Conservation (phyloP, 1,140 invertebrate species). For the Apis florea region DNA sequence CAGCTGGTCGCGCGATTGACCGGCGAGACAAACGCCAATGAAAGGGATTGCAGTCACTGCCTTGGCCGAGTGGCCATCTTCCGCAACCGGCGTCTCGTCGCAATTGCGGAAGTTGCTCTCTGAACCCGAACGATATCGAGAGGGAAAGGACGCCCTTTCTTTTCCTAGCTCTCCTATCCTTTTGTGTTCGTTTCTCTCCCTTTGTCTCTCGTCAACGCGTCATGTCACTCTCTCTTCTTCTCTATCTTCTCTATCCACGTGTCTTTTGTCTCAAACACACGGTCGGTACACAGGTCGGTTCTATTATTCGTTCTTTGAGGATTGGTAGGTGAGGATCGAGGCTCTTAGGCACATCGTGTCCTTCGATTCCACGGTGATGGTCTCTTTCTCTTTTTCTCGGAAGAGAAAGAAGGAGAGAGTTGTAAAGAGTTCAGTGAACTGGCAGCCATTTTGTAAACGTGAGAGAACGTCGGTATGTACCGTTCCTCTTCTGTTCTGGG, state of each 20-base stretch:
- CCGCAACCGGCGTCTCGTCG: slow-evolving; percentile 35
- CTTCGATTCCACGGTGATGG: slow-evolving; percentile 36
- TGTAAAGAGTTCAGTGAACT: slow-evolving; percentile 10
- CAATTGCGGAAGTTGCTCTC: slow-evolving; percentile 63
- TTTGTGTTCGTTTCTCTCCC: background rate
- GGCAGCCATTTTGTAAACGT: slow-evolving; percentile 26
- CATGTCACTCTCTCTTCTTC: background rate
- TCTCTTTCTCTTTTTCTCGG: slow-evolving; percentile 25
- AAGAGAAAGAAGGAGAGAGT: background rate
- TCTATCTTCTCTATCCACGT: too few species aligned
- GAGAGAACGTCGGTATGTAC: background rate
- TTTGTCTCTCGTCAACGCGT: slow-evolving; percentile 9
- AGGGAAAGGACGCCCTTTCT: slow-evolving; percentile 47
- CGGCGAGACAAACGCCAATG: slow-evolving; percentile 42
- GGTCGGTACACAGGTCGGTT: too few species aligned
- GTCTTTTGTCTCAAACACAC: background rate
- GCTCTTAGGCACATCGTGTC: slow-evolving; percentile 8
- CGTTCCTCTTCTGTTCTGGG: too few species aligned
- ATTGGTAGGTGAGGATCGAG: slow-evolving; percentile 55
- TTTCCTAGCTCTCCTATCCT: background rate
- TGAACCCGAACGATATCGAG: slow-evolving; percentile 55
- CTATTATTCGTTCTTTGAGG: background rate
- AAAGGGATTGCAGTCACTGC: slow-evolving; percentile 47
- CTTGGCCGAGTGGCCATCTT: slow-evolving; percentile 52
- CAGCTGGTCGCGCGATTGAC: slow-evolving; percentile 27